Percentiles rank a stretch among this genome's conserved stretches.
Evolutionary conservation across 2,113 vertebrate species (phyloP).

Genomic region (Aspiorhynchus laticeps): DNA sequence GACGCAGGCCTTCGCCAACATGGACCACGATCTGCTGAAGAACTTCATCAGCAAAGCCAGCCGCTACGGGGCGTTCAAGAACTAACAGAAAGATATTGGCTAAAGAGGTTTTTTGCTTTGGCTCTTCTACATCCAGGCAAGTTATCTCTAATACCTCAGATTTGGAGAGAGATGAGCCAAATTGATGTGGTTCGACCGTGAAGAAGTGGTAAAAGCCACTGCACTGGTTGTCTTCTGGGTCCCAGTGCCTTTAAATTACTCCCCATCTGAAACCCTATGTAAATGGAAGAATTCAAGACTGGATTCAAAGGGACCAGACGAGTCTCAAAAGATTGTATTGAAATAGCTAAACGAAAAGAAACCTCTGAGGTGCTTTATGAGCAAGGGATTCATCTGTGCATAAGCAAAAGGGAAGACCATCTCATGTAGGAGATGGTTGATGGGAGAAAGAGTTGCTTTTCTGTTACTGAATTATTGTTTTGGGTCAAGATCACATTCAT

Average conservation of each 20-base stretch:
- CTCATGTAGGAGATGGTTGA: neutral
- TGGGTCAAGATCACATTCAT: neutral
- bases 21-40: constrained; percentile 98
- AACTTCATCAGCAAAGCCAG: constrained; percentile 98
- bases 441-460: neutral
- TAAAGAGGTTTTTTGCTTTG: neutral
- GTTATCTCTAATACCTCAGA: neutral
- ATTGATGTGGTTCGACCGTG: neutral
- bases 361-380: neutral
- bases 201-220: neutral
- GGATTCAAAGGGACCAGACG: neutral
- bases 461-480: neutral
- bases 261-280: neutral
- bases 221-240: constrained; percentile 7
- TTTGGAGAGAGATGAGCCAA: neutral
- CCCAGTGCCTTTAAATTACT: constrained; percentile 12
- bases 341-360: neutral
- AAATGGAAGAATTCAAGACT: neutral
- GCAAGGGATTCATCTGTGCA: constrained; percentile 4
- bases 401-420: constrained; percentile 12
- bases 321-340: neutral
- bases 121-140: constrained; percentile 1
- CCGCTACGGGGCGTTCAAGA: constrained; percentile 94
- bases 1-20: constrained; percentile 95
- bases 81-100: constrained; percentile 69